Evolutionary conservation across 2,113 vertebrate genomes (phyloP), one percentile per base, ranked within the genome.

Genomic region (Chunga burmeisteri): DNA sequence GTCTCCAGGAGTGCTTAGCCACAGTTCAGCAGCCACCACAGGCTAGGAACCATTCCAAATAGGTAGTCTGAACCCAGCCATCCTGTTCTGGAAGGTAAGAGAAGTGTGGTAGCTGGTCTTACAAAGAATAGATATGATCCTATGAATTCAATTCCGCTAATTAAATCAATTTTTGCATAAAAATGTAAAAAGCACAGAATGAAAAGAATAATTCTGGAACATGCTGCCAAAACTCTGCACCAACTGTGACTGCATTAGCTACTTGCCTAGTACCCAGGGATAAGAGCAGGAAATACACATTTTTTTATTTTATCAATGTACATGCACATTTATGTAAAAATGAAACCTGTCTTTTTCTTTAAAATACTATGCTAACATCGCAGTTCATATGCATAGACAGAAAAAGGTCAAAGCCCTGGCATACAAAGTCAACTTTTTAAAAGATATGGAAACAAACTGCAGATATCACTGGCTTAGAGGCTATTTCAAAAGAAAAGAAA

Each of bases 401-500:
- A 62, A 80, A 75, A 85, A 90, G 49, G 27, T 47, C 42, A 85
- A 72, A 85, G 11, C 21, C 16, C 8, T 56, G 85, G 53, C 7
- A 65, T 4, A 40, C 42, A 92, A 90, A 27, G 79, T 80, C 46
- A 88, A 10, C 17, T 82, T 90, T 66, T 77, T 22, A 91, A 68
- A 88, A 47, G 2, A 56, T 82, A 58, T 40, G 25, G 49, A 77
- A 93, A 49, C 13, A 72, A 88, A 59, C 62, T 65, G 38, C 27
- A 81, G 61, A 23, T 55, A 38, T n/a, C 34, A 49, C 7, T 53
- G 38, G 20, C 46, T 81, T 59, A 58, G 52, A 78, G 40, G 13
- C 9, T 82, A 61, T 81, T 90, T 65, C 55, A 81, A 90, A 89
- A 90, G 50, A 86, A 85, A 92, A 32, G 6, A 80, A 83, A 96